A percentile compares a stretch with the other conserved stretches of the same genome.
Conservation (phyloP, 37 sponge, comb jelly and placozoan genomes). For the Bolinopsis microptera region DNA sequence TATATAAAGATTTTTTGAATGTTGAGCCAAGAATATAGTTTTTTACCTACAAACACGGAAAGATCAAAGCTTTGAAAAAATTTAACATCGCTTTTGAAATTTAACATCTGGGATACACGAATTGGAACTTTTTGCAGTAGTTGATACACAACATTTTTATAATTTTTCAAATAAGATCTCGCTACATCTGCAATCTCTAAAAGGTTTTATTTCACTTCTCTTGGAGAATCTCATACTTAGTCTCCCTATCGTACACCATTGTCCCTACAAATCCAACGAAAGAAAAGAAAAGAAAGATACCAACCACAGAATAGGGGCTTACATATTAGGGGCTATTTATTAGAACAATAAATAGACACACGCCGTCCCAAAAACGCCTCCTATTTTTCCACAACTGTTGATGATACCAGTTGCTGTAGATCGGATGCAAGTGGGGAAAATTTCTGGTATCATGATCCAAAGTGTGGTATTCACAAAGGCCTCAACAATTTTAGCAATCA, state of each 20-base stretch:
- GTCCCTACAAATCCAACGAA: background rate
- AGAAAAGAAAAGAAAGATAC: background rate
- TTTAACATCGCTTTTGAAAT: too few species aligned
- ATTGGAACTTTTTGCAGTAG: too few species aligned
- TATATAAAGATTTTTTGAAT: too few species aligned
- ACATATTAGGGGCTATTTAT: too few species aligned
- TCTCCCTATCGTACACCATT: background rate
- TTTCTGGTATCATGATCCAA: constrained; percentile 38
- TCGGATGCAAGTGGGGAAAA: background rate
- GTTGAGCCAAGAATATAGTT: too few species aligned
- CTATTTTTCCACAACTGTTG: constrained; percentile 22
- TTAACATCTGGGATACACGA: too few species aligned
- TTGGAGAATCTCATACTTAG: background rate
- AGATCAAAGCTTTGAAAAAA: too few species aligned
- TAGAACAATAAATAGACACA: background rate
- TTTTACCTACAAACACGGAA: too few species aligned
- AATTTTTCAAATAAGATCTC: too few species aligned
- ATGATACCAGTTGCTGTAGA: constrained; percentile 1
- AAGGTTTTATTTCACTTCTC: background rate
- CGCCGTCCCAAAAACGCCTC: constrained; percentile 14
- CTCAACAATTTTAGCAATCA: background rate
- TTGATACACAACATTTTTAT: too few species aligned
- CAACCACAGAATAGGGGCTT: background rate
- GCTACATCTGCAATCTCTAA: too few species aligned
- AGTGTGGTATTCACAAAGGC: background rate